These are phyloP conservation scores for Achroia grisella DNA, from an alignment of 1,140 invertebrate species.

Conservation along the genomic window DNA sequence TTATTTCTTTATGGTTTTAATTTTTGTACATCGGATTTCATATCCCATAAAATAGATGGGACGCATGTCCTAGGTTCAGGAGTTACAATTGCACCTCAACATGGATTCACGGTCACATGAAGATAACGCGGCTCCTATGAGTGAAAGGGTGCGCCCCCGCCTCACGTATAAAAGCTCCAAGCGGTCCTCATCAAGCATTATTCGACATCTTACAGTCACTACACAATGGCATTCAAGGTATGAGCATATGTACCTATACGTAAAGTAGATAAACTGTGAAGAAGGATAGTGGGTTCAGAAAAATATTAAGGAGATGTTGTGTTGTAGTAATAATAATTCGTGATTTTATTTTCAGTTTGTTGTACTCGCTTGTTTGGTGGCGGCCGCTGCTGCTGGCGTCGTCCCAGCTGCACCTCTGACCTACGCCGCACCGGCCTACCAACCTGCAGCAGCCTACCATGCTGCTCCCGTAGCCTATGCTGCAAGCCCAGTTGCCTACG, in stretches of 20 bases:
- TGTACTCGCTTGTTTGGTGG: conserved; percentile 20
- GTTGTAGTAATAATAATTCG: not conserved
- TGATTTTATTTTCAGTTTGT: conserved; percentile 37
- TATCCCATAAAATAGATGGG: too few relatives aligned
- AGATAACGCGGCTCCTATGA: conserved; percentile 20
- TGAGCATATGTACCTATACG: not conserved
- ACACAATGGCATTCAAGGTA: conserved; percentile 66
- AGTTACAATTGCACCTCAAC: conserved; percentile 29
- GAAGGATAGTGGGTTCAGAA: not conserved
- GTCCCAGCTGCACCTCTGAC: conserved; percentile 5
- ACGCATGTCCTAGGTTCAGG: conserved; percentile 7
- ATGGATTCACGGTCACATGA: conserved; percentile 35
- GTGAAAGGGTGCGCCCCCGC: conserved; percentile 64
- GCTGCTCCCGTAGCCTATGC: conserved; percentile 8
- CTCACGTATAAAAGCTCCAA: conserved; percentile 52
- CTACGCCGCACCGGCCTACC: conserved; percentile 7
- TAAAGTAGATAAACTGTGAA: not conserved
- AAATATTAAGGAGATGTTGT: not conserved
- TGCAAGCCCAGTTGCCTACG: conserved; percentile 8
- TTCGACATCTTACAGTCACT: conserved; percentile 39
- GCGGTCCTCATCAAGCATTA: conserved; percentile 44
- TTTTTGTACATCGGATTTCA: conserved; percentile 4
- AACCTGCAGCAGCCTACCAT: conserved; percentile 1
- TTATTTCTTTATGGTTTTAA: too few relatives aligned
- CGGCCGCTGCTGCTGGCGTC: conserved; percentile 25